Percentiles rank a stretch among this genome's conserved stretches.
phyloP scores from a whole-genome alignment of 2,113 vertebrate species.

The Clupea harengus region DNA sequence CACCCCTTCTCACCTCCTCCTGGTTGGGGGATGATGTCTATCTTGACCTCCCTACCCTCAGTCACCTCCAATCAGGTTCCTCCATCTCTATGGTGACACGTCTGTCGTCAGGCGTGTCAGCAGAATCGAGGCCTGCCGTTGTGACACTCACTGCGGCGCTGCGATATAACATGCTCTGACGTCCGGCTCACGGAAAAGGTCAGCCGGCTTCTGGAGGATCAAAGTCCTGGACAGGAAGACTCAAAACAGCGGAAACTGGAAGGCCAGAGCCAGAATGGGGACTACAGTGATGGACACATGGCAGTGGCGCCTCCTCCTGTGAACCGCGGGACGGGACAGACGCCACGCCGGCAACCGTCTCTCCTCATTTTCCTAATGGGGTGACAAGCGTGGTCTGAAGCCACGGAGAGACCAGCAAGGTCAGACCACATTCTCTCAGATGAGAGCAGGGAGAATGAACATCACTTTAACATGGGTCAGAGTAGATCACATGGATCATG shows the following conservation, averaged over 20 bases:
- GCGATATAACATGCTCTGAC: conserved; percentile 43
- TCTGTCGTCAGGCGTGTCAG: conserved; percentile 5
- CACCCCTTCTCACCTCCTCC: background rate
- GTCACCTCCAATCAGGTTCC: background rate
- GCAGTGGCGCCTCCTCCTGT: conserved; percentile 44
- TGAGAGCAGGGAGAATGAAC: background rate
- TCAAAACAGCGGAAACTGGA: conserved; percentile 35
- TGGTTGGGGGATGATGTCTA: background rate
- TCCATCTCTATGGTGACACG: background rate
- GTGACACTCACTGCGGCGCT: conserved; percentile 29
- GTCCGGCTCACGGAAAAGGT: conserved; percentile 48
- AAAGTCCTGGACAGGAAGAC: conserved; percentile 41
- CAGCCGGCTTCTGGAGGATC: conserved; percentile 46
- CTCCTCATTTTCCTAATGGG: conserved; percentile 43
- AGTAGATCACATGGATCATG: background rate
- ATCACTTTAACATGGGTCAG: conserved; percentile 4
- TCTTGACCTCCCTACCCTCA: background rate
- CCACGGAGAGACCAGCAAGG: conserved; percentile 19
- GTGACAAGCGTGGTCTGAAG: conserved; percentile 35
- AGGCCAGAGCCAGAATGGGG: conserved; percentile 32
- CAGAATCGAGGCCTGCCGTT: conserved; percentile 36
- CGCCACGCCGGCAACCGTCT: conserved; percentile 47
- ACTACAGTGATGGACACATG: conserved; percentile 44
- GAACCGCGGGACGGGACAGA: conserved; percentile 41
- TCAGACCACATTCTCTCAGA: background rate